phyloP scores from a whole-genome alignment of 2,888 invertebrate genomes.

The Junonia oenone region DNA sequence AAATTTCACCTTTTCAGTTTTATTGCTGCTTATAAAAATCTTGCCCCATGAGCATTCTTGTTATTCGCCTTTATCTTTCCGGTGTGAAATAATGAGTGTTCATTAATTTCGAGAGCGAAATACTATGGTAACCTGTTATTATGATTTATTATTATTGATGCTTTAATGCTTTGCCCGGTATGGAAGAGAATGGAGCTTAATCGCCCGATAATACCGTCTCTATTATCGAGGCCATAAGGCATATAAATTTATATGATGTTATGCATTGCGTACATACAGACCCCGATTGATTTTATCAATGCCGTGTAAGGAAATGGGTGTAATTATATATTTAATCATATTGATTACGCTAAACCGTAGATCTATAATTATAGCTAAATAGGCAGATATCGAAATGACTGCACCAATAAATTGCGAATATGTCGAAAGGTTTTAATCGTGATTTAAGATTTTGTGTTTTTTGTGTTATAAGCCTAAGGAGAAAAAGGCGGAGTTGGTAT shows the following conservation, averaged over 20 bases:
- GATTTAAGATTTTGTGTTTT: constrained; percentile 4
- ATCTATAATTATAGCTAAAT: constrained; percentile 24
- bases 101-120: constrained; percentile 30
- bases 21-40: constrained; percentile 24
- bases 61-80: constrained; percentile 29
- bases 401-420: constrained; percentile 5
- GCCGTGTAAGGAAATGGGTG: constrained; percentile 31
- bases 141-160: constrained; percentile 31
- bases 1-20: constrained; percentile 1
- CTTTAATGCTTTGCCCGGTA: constrained; percentile 22
- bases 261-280: constrained; percentile 20
- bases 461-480: background rate
- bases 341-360: constrained; percentile 27
- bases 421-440: constrained; percentile 21
- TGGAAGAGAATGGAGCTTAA: constrained; percentile 20
- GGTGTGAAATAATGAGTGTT: constrained; percentile 30
- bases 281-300: constrained; percentile 30
- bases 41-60: constrained; percentile 22
- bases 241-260: constrained; percentile 2
- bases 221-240: constrained; percentile 17
- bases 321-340: constrained; percentile 32
- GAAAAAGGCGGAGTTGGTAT: background rate
- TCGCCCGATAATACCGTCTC: constrained; percentile 15
- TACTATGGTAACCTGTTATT: constrained; percentile 30
- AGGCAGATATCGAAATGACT: constrained; percentile 20